Base-by-base conservation (phyloP, 1,140 invertebrate genomes). In the Nasonia longicornis region DNA sequence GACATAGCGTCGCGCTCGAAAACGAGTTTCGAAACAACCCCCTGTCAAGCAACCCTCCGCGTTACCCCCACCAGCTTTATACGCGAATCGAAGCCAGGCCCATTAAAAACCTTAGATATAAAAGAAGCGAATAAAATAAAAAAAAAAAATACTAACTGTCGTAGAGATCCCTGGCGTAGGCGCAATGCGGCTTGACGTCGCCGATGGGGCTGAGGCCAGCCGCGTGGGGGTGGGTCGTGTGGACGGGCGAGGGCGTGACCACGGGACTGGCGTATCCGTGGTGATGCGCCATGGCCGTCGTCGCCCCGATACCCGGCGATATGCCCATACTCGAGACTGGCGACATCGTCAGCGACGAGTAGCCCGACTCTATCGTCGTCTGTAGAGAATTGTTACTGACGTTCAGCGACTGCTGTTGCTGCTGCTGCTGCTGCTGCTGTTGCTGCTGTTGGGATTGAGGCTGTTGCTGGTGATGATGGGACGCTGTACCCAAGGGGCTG, bases 311-410 rank as follows among this genome's bases (percentile, higher is more conserved):
- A n/a, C 29, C 74, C 20, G 81, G 66, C 38, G 76, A 58, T 22
- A 79, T 75, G 42, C 77, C 71, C 70, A 79, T 78, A n/a, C 77
- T 31, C 35, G 71, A 63, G 58, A 76, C 81, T 16, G 90, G 88
- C 2, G 90, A 90, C 87, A 91, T 90, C 4, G 88, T 88, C 85
- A 91, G 88, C 58, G 89, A 88, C 1, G 85, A 85, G 67, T 85
- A 82, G 20, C 84, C 83, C 52, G 89, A 88, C 2, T 90, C 83
- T 82, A 89, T 88, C 10, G 87, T 85, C 11, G 85, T 84, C 42
- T 87, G 87, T 12, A 90, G 38, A 10, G 88, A 86, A 10, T 77
- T 85, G 67, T 64, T 84, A 20, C 76, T 77, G 58, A 26, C 64
- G n/a, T 77, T 67, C 16, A 70, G 80, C 14, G 75, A 74, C n/a